A percentile compares a stretch with the other conserved stretches of the same genome.
phyloP scores from a whole-genome alignment of 2,888 invertebrate genomes.

The Cephus pygmeus region DNA sequence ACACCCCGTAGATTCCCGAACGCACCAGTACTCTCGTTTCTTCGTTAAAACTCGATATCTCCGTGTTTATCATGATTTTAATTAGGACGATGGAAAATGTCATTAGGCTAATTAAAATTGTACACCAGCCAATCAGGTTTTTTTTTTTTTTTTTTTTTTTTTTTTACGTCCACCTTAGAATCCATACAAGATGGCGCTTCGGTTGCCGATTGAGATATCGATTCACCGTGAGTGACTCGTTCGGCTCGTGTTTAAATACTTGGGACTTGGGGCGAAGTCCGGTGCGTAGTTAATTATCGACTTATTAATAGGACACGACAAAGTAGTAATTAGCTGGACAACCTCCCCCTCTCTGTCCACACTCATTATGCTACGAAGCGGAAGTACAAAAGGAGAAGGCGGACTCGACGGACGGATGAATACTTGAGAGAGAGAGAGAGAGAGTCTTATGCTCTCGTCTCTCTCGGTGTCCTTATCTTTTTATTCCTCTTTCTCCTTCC shows the following conservation, averaged over 20 bases:
- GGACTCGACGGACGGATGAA: not conserved
- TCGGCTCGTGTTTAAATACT: not conserved
- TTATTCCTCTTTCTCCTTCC: not conserved
- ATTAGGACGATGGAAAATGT: too few species aligned
- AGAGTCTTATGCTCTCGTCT: not conserved
- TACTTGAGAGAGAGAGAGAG: constrained; percentile 6
- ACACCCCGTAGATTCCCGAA: not conserved
- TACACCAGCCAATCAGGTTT: too few species aligned
- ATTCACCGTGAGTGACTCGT: not conserved
- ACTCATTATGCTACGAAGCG: constrained; percentile 8
- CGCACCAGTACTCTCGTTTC: too few species aligned
- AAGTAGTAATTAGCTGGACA: constrained; percentile 8
- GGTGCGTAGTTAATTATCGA: constrained; percentile 1
- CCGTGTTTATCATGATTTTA: too few species aligned
- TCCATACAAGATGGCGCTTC: not conserved
- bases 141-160: too few species aligned
- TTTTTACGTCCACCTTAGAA: too few species aligned
- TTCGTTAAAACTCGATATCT: too few species aligned
- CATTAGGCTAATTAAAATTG: too few species aligned
- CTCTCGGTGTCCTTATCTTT: not conserved
- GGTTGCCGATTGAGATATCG: not conserved
- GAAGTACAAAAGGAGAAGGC: constrained; percentile 4
- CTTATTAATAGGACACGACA: constrained; percentile 5
- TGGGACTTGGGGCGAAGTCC: not conserved
- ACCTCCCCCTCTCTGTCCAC: not conserved